Evolutionary conservation across 2,888 invertebrate genomes (phyloP).

Genomic region (Troilus luridus): DNA sequence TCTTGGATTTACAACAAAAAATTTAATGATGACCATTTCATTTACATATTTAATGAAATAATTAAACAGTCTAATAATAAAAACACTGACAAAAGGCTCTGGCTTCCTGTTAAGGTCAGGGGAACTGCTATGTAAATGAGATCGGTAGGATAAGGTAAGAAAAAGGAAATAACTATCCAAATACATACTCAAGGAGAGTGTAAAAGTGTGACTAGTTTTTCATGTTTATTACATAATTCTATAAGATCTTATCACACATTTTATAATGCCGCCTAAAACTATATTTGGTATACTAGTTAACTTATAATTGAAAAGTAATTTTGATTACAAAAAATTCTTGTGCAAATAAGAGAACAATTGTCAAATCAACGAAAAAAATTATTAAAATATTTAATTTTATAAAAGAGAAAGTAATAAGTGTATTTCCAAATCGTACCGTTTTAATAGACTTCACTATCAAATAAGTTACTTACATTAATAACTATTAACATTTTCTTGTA

Average conservation of each 20-base stretch:
- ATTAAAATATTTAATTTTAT: neutral
- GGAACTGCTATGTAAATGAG: slow-evolving; percentile 47
- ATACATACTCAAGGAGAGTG: slow-evolving; percentile 39
- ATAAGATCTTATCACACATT: slow-evolving; percentile 53
- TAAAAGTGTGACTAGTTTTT: slow-evolving; percentile 59
- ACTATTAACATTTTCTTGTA: slow-evolving; percentile 21
- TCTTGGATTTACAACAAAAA: neutral
- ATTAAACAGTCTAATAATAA: slow-evolving; percentile 51
- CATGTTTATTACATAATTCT: slow-evolving; percentile 57
- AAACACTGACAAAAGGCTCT: slow-evolving; percentile 51
- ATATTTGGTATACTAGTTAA: slow-evolving; percentile 59
- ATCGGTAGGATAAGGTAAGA: slow-evolving; percentile 43
- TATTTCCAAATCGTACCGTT: neutral
- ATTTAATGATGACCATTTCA: slow-evolving; percentile 5
- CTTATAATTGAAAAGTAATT: slow-evolving; percentile 49
- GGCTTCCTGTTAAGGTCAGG: slow-evolving; percentile 56
- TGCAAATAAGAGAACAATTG: slow-evolving; percentile 20
- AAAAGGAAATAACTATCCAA: slow-evolving; percentile 51
- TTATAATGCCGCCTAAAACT: slow-evolving; percentile 56
- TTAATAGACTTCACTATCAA: neutral
- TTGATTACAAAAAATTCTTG: neutral
- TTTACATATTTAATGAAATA: slow-evolving; percentile 40
- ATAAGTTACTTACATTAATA: slow-evolving; percentile 14
- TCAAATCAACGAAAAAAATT: neutral
- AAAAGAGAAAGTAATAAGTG: neutral